Conservation (phyloP, 1,140 invertebrate genomes). For the Ceratina calcarata region DNA sequence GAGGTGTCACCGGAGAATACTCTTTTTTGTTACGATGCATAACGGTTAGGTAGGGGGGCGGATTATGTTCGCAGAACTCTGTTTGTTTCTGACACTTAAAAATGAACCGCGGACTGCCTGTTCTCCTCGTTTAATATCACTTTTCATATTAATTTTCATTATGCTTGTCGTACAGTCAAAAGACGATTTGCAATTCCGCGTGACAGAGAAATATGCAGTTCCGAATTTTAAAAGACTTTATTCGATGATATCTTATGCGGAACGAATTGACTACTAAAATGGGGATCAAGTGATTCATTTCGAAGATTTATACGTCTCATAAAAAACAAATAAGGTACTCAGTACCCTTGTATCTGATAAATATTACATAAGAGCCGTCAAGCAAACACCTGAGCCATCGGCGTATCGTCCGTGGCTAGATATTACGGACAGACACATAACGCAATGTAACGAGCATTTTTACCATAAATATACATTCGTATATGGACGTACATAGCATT, state of each 20-base stretch:
- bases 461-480: not conserved
- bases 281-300: not conserved
- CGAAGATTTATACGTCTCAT: not conserved
- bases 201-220: too few relatives aligned
- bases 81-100: too few relatives aligned
- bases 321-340: not conserved
- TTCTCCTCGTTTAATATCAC: too few relatives aligned
- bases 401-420: too few relatives aligned
- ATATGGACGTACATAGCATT: too few relatives aligned
- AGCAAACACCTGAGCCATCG: conserved; percentile 12
- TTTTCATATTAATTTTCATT: too few relatives aligned
- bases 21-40: too few relatives aligned
- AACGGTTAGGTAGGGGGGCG: too few relatives aligned
- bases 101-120: too few relatives aligned
- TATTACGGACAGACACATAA: not conserved
- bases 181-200: too few relatives aligned
- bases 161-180: too few relatives aligned
- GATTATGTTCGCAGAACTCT: too few relatives aligned
- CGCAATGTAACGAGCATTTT: not conserved
- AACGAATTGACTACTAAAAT: not conserved
- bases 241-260: not conserved
- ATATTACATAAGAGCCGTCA: not conserved
- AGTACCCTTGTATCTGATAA: not conserved
- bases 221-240: not conserved
- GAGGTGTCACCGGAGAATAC: not conserved